Conservation (phyloP, 2,797 vertebrate species). For the Gallinago stenura region DNA sequence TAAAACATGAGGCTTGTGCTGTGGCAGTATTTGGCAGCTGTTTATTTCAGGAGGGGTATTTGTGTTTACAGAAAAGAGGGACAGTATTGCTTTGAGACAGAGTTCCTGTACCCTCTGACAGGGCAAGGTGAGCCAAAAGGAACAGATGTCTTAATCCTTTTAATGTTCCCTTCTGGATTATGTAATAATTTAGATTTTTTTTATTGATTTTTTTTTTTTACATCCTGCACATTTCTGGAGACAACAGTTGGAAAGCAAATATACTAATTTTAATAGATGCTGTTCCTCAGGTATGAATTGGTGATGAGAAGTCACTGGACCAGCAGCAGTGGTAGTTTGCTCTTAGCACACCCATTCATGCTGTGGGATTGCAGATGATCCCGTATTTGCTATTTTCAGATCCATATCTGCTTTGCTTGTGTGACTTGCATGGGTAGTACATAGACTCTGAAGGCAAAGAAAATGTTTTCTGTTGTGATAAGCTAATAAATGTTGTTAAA, state of each 20-base stretch:
- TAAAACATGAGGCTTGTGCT: background rate
- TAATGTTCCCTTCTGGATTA: background rate
- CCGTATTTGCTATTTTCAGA: background rate
- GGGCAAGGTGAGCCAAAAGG: background rate
- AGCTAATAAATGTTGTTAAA: background rate
- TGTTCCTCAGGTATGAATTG: background rate
- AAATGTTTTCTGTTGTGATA: background rate
- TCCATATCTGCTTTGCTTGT: background rate
- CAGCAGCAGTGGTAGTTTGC: background rate
- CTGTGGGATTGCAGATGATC: background rate
- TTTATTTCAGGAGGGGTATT: background rate
- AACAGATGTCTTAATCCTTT: background rate
- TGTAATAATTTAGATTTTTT: background rate
- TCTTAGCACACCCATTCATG: background rate
- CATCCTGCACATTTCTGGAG: background rate
- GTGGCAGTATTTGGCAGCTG: background rate
- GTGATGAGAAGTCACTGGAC: background rate
- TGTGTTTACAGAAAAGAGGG: background rate
- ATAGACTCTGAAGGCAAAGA: background rate
- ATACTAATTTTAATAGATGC: background rate
- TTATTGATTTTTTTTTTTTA: background rate
- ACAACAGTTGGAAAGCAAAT: background rate
- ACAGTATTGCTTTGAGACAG: background rate
- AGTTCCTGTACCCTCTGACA: background rate
- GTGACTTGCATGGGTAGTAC: background rate